Evolutionary conservation across 2,113 vertebrate species (phyloP), one percentile per base, ranked within the genome.

Genomic region (Bubo bubo): DNA sequence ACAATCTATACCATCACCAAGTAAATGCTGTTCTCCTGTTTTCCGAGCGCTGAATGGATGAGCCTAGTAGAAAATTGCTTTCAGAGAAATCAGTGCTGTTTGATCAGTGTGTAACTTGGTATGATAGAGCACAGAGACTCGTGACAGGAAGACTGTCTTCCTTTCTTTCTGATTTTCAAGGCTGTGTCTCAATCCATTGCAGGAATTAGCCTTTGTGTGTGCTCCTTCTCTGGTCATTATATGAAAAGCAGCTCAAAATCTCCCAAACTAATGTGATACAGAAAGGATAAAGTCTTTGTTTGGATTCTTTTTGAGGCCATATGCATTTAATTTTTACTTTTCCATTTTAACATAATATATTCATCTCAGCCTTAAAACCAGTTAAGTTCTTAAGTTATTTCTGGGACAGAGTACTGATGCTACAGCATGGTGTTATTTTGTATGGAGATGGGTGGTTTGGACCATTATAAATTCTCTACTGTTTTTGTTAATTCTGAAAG

Each of bases 121-220:
- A 64, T 79, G 66, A 59, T 64, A 60, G 62, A 77, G 59, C 49
- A 67, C 37, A 52, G 59, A 93, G 6, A 5, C 50, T 64, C 8
- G 2, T 50, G 15, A 49, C 27, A 49, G 30, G 30, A 37, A 76
- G 23, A 39, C 53, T 49, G 67, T 76, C 49, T 93, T 67, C n/a
- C 67, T 70, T 90, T 67, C 43, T 56, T 94, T 82, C 37, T 93
- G 50, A 81, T 86, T 88, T 94, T 87, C 70, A 92, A 92, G 82
- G 79, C 79, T 89, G 14, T 52, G 28, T 80, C 74, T 93, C 56
- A 85, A 2, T 90, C 64, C 17, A 39, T 43, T 3, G 8, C 35
- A 71, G 64, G 76, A 93, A 66, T 90, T 87, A 82, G 92, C 35
- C 58, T 95, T 64, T 86, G 30, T 82, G 14, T 70, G 21, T 88